Evolutionary conservation across 2,888 invertebrate species (phyloP), one percentile per base, ranked within the genome.

Genomic region (Empis livida): DNA sequence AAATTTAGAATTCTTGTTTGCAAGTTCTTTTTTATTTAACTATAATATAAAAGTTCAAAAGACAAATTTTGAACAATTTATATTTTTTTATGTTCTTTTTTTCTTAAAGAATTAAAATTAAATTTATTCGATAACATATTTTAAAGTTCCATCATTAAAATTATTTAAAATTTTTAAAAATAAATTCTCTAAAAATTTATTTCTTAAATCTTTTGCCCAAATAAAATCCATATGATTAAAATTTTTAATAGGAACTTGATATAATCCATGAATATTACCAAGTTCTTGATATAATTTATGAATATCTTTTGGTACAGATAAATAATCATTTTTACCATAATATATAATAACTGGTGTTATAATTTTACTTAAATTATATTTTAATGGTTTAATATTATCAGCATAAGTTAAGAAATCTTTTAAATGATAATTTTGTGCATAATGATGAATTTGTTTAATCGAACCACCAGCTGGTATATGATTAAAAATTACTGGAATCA

Each of bases 391-490:
- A 51, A 73, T 74, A 35, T 54, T 75, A 51, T 65, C 68, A 55
- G 78, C 72, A 52, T 68, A 77, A 56, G 69, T 68, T 46, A 68
- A 61, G 56, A 57, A 57, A 30, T 51, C 23, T 41, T 48, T 53
- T n/a, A 57, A 55, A 16, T 54, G 54, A 10, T 64, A 52, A 10
- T 58, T 61, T 59, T 77, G 76, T 9, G 62, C 68, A 57, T 65
- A 77, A 57, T 78, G 76, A 13, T 70, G 53, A 2, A 76, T 53
- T 53, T 74, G 73, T 53, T 65, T 65, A 3, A 65, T 64, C 4
- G 74, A 71, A 1, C 72, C 63, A 1, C 76, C 75, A 11, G 75
- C 73, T 2, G 81, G 80, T 42, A 70, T 64, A 50, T 79, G 78
- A 0, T 72, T 72, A 9, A 76, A 57, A 49, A 81, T 73, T 0